Percentiles rank a stretch among this genome's conserved stretches.
These are phyloP conservation scores for Strigamia transsilvanica DNA, from an alignment of 2,888 invertebrate species.

Conservation along the genomic window DNA sequence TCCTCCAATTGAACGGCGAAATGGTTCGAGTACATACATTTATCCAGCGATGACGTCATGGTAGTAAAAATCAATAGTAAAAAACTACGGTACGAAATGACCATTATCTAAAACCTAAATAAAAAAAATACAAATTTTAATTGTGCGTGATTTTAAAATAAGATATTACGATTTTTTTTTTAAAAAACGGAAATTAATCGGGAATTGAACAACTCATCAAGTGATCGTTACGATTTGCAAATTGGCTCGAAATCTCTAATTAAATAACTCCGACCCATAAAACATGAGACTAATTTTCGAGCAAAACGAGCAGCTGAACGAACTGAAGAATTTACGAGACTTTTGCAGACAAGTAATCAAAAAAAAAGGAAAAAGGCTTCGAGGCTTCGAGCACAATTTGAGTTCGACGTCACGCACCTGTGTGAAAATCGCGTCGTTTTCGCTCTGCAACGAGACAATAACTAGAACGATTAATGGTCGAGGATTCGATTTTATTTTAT, in stretches of 20 bases:
- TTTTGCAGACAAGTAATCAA: conserved; percentile 26
- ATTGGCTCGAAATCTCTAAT: conserved; percentile 8
- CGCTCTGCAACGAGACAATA: too few relatives aligned
- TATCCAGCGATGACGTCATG: background rate
- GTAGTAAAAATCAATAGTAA: background rate
- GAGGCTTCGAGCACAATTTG: background rate
- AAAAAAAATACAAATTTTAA: background rate
- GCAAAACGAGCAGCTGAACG: conserved; percentile 32
- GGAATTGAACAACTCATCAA: background rate
- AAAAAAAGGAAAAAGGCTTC: too few relatives aligned
- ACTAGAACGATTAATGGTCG: too few relatives aligned
- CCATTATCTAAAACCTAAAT: background rate
- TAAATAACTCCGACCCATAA: conserved; percentile 39
- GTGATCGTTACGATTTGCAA: conserved; percentile 7
- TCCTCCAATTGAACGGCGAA: conserved; percentile 23
- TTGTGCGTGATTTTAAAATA: background rate
- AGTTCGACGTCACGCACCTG: background rate
- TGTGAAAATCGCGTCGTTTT: too few relatives aligned
- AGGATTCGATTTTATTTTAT: too few relatives aligned
- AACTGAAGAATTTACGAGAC: conserved; percentile 11
- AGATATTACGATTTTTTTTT: background rate
- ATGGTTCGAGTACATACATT: conserved; percentile 43
- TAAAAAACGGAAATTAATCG: background rate
- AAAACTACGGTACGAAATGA: background rate
- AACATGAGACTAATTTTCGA: conserved; percentile 8